These are phyloP conservation scores for Betta splendens DNA, from an alignment of 2,797 vertebrate genomes.

Conservation along the genomic window DNA sequence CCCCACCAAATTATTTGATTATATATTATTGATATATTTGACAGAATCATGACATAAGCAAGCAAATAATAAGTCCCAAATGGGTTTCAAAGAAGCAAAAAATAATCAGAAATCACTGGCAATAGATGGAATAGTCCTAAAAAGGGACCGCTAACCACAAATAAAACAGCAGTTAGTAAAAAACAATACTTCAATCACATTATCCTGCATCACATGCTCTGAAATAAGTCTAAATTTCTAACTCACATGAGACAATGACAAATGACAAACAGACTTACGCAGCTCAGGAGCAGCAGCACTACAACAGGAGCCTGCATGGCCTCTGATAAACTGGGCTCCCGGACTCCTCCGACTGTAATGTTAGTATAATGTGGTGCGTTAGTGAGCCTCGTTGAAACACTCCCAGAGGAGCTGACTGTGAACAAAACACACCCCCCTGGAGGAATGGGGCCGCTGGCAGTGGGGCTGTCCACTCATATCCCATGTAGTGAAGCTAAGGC, in stretches of 20 bases:
- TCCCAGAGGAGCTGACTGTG: constrained; percentile 24
- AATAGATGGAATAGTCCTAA: too few relatives aligned
- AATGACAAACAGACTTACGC: constrained; percentile 69
- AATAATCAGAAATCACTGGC: background rate
- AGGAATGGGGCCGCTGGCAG: constrained; percentile 26
- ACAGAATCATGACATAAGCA: too few relatives aligned
- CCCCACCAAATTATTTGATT: too few relatives aligned
- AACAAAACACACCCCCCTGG: constrained; percentile 36
- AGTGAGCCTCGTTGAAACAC: constrained; percentile 29
- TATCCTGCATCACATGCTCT: too few relatives aligned
- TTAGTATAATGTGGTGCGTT: constrained; percentile 8
- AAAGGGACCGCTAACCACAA: too few relatives aligned
- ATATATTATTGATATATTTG: background rate
- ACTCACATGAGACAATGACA: constrained; percentile 4
- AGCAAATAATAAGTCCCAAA: background rate
- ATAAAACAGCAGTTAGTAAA: too few relatives aligned
- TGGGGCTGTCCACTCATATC: constrained; percentile 25
- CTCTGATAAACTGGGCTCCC: constrained; percentile 32
- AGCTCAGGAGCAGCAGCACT: constrained; percentile 70
- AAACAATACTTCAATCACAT: too few relatives aligned
- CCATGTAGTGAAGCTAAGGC: constrained; percentile 20
- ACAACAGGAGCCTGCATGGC: constrained; percentile 67
- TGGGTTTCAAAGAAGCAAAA: background rate
- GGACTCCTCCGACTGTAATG: constrained; percentile 25
- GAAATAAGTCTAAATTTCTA: background rate